phyloP scores from a whole-genome alignment of 2,888 invertebrate species.

The Schrankia costaestrigalis region DNA sequence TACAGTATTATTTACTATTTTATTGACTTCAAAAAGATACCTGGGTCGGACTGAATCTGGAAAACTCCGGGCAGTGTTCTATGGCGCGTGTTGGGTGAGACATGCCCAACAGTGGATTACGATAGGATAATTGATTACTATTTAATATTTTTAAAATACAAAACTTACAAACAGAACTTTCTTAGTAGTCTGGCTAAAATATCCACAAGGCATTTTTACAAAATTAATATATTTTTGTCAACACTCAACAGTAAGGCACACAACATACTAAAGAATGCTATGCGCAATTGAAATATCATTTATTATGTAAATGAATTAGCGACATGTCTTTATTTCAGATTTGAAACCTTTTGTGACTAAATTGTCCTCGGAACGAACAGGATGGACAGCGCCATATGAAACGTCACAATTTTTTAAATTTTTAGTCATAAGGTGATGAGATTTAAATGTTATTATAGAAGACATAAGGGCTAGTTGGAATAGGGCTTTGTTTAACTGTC shows the following conservation, averaged over 20 bases:
- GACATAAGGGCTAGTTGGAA: too few relatives aligned
- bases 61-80: too few relatives aligned
- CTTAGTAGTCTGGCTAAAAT: conserved; percentile 62
- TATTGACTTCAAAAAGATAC: too few relatives aligned
- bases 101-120: too few relatives aligned
- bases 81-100: neutral
- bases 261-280: conserved; percentile 28
- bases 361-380: conserved; percentile 41
- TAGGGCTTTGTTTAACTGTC: too few relatives aligned
- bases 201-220: conserved; percentile 75
- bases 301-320: conserved; percentile 72
- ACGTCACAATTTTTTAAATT: conserved; percentile 5
- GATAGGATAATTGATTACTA: too few relatives aligned
- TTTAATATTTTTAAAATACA: neutral
- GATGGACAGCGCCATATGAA: conserved; percentile 15
- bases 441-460: too few relatives aligned
- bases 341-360: conserved; percentile 46
- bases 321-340: conserved; percentile 52
- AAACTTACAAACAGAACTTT: conserved; percentile 61
- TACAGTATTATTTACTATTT: too few relatives aligned
- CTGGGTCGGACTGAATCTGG: too few relatives aligned
- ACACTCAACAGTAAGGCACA: conserved; percentile 10
- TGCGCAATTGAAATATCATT: conserved; percentile 38
- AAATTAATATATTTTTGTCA: too few relatives aligned
- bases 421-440: too few relatives aligned